Conservation (phyloP, 92 coral and sea anemone genomes). For the Zoanthus gigantus region DNA sequence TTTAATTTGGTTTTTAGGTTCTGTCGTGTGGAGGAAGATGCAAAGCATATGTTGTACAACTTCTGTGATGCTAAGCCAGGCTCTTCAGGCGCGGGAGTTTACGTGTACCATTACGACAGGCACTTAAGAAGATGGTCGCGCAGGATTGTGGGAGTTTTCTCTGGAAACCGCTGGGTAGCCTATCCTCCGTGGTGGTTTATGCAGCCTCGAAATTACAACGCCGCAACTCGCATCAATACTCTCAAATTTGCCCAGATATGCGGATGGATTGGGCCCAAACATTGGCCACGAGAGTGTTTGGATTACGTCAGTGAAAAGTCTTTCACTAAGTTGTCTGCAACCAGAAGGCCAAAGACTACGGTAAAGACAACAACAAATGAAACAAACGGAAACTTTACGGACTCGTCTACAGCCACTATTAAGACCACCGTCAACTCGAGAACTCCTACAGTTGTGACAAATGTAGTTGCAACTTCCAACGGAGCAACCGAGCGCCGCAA, state of each 20-base stretch:
- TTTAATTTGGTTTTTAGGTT: constrained; percentile 38
- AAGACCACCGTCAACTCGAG: neutral
- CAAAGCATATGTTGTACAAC: constrained; percentile 76
- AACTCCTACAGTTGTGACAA: neutral
- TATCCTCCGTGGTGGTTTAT: constrained; percentile 65
- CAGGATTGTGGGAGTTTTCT: constrained; percentile 84
- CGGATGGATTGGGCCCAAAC: constrained; percentile 81
- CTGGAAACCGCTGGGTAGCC: constrained; percentile 85
- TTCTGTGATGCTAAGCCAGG: constrained; percentile 95
- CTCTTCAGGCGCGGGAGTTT: constrained; percentile 97
- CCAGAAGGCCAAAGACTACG: neutral
- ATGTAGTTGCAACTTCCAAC: neutral
- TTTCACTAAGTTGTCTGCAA: neutral
- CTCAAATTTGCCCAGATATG: constrained; percentile 87
- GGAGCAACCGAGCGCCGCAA: neutral
- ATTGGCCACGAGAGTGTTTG: constrained; percentile 37
- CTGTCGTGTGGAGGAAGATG: constrained; percentile 53
- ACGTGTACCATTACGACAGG: constrained; percentile 63
- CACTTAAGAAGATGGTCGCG: constrained; percentile 59
- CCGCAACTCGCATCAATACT: constrained; percentile 83
- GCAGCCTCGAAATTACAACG: constrained; percentile 77
- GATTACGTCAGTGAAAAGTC: constrained; percentile 13
- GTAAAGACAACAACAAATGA: neutral
- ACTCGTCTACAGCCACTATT: neutral
- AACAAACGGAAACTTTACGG: neutral